Evolutionary conservation across 1,140 invertebrate genomes (phyloP), one percentile per base, ranked within the genome.

Genomic region (Luehdorfia chinensis): DNA sequence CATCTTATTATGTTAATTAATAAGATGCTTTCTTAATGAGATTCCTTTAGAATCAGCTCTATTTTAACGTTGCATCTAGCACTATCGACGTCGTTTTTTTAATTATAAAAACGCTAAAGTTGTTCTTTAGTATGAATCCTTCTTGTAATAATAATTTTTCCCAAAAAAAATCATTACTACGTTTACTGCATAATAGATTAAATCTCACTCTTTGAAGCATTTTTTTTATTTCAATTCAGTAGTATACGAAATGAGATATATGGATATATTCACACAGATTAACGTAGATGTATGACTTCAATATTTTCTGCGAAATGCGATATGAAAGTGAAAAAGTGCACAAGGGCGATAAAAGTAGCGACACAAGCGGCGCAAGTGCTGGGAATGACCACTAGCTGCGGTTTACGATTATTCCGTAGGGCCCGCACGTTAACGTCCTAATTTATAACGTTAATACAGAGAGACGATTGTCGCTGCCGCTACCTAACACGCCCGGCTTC

Each of bases 381-480:
- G 33, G n/a, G 7, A 36, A 36, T 36, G 33, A 36, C 33, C 33
- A 18, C 33, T 18, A 15, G 16, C 33, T 7, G 18, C 33, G 33
- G 15, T 36, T 36, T 36, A 36, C 33, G 33, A 36, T 36, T 36
- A 36, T 36, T 36, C 33, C 18, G 15, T 16, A 36, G 18, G 33
- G 33, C 33, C 18, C 15, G 16, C 18, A 4, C 32, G 33, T 36
- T 36, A 36, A 36, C 33, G 33, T 36, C 9, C 33, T 36, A 36
- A 36, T 36, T 36, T 36, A 36, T 36, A 36, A 36, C 33, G 18
- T 36, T 36, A 36, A 36, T 36, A 36, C 33, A 36, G 33, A 3
- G n/a, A 21, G 33, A 21, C 18, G 33, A 21, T 36, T 11, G 18
- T 16, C 16, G 9, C 5, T 12, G 16, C 12, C 9, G 9, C 12